Base-by-base conservation (phyloP, 2,888 invertebrate genomes). In the Agrilus biguttatus region DNA sequence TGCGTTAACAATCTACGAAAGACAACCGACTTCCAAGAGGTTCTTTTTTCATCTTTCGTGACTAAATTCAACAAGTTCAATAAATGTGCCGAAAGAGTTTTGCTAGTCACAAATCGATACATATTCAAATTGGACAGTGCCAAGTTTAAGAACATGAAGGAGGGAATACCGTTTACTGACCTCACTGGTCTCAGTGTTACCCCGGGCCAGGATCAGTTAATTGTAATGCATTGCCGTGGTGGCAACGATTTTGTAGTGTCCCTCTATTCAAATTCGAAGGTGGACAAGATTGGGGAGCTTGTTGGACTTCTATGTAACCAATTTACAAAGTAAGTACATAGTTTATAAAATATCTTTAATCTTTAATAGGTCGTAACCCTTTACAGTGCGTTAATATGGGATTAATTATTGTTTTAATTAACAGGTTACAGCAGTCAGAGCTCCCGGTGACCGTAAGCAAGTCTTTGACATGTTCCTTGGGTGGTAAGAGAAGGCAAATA, bases 221-320 rank as follows among this genome's bases (percentile, higher is more conserved):
- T 88, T 46, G 82, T 90, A 41, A 73, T 95, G 51, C 91, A 92
- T 66, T 79, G 90, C 39, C 81, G 83, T 40, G 78, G 80, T 13
- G 86, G 88, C 43, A 92, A 93, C 65, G 95, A 96, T 70, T 74
- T 95, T 51, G 88, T 95, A 33, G 73, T 91, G 52, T 84, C 89
- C 1, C 71, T 95, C 47, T 60, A 63, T 49, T 56, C 61, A 10
- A 53, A 48, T 40, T 58, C 54, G 28, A 60, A 61, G 36, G 82
- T 83, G 48, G 90, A 92, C 63, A 72, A 84, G 49, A 78, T 91
- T 40, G 93, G 92, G 0, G 93, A 95, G 64, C 70, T 91, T 28
- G 74, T 93, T 12, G 95, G 91, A 12, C 74, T 84, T 42, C 67
- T 93, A 5, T 78, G 81, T 56, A 78, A 82, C 53, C 73, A 82